Evolutionary conservation across 2,888 invertebrate genomes (phyloP).

Genomic region (Coleophora flavipennella): DNA sequence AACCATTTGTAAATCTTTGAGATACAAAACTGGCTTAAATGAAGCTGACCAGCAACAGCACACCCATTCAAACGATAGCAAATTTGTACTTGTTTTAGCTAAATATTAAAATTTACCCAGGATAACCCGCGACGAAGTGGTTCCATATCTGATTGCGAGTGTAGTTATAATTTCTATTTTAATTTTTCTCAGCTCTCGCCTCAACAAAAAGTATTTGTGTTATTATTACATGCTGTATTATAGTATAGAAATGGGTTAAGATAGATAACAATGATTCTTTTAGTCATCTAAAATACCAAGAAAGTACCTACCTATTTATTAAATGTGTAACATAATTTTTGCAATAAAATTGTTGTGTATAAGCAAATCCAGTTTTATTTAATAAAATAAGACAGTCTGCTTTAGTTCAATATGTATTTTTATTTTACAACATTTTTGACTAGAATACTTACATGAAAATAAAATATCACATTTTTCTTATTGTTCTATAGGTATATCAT

Average conservation of each 20-base stretch:
- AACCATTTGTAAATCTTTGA: slow-evolving; percentile 1
- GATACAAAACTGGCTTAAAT: not conserved
- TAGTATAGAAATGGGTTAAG: not conserved
- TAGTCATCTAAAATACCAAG: not conserved
- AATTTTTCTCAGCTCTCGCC: too few relatives aligned
- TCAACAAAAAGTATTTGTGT: too few relatives aligned
- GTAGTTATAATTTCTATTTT: not conserved
- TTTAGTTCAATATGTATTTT: too few relatives aligned
- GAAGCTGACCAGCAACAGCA: not conserved
- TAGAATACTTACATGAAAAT: slow-evolving; percentile 3
- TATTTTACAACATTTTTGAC: slow-evolving; percentile 2
- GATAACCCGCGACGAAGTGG: too few relatives aligned
- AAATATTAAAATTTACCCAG: too few relatives aligned
- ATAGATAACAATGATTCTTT: not conserved
- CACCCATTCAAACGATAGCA: not conserved
- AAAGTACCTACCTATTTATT: not conserved
- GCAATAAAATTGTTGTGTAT: not conserved
- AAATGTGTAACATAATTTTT: not conserved
- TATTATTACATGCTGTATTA: not conserved
- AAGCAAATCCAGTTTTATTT: not conserved
- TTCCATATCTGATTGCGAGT: too few relatives aligned
- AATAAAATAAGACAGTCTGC: too few relatives aligned
- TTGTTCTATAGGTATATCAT: not conserved
- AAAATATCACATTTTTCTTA: not conserved
- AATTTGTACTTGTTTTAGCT: too few relatives aligned